These are phyloP conservation scores for Lithobates pipiens DNA, from an alignment of 2,797 vertebrate species.

Conservation along the genomic window DNA sequence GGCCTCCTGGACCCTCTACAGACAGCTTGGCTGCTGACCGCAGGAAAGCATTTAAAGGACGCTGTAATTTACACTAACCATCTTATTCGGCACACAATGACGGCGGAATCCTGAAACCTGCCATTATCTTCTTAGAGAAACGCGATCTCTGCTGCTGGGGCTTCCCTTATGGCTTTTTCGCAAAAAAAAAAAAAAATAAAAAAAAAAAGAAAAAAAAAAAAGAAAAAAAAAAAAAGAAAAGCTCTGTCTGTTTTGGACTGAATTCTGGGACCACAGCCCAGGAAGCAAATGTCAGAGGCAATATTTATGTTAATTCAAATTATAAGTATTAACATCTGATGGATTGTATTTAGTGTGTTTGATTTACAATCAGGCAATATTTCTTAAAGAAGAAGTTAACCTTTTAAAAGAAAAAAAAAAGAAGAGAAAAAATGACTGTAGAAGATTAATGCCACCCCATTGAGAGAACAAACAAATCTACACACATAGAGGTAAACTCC, in stretches of 20 bases:
- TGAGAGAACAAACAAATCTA: too few species aligned
- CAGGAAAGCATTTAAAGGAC: not conserved
- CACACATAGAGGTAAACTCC: too few species aligned
- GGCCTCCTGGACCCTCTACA: constrained; percentile 5
- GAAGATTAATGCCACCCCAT: too few species aligned
- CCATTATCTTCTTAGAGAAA: constrained; percentile 2
- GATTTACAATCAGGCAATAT: not conserved
- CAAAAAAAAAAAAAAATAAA: too few species aligned
- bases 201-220: too few species aligned
- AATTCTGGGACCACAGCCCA: constrained; percentile 54
- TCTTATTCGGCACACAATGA: not conserved
- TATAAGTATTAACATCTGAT: constrained; percentile 4
- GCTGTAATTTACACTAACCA: not conserved
- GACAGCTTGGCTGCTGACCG: not conserved
- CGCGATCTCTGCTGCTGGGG: not conserved
- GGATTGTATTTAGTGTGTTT: not conserved
- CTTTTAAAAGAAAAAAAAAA: too few species aligned
- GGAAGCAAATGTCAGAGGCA: constrained; percentile 46
- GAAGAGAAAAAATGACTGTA: too few species aligned
- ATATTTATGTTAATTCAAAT: constrained; percentile 15
- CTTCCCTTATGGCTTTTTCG: constrained; percentile 6
- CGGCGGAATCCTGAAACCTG: not conserved
- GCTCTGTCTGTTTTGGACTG: not conserved
- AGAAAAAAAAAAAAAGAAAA: too few species aligned
- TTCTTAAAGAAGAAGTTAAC: not conserved